A percentile compares a stretch with the other conserved stretches of the same genome.
These are phyloP conservation scores for Typhlichthys eigenmanni DNA, from an alignment of 2,797 vertebrate genomes.

Conservation along the genomic window DNA sequence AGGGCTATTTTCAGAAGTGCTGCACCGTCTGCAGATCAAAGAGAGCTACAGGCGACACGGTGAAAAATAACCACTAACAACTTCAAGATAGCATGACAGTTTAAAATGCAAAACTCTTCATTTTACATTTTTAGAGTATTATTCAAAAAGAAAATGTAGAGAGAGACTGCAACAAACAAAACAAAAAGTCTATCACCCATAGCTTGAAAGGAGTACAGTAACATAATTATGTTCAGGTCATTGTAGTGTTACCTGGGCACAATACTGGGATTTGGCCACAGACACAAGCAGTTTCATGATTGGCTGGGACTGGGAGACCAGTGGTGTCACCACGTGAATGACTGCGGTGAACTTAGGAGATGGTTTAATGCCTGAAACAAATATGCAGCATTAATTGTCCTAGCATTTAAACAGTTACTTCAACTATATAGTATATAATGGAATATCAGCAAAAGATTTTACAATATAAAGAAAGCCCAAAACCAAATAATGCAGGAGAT, in stretches of 20 bases:
- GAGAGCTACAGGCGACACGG: conserved; percentile 10
- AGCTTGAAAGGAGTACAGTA: no score
- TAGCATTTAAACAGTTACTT: no score
- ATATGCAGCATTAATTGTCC: not conserved
- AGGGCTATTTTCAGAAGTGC: conserved; percentile 46
- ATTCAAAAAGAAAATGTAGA: no score
- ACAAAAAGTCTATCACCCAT: no score
- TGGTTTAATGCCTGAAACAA: conserved; percentile 87
- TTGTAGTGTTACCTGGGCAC: conserved; percentile 86
- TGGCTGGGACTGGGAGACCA: conserved; percentile 97
- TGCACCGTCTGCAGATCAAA: conserved; percentile 15
- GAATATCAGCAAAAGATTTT: no score
- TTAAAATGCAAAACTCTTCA: not conserved
- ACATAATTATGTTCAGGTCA: not conserved
- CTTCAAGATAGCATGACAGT: not conserved
- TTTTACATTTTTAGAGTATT: not conserved
- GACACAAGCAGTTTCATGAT: conserved; percentile 95
- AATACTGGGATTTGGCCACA: conserved; percentile 97
- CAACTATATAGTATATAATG: no score
- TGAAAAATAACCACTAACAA: conserved; percentile 14
- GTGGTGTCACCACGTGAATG: conserved; percentile 93
- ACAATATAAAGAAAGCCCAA: no score
- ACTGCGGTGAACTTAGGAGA: conserved; percentile 93
- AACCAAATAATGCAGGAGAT: no score
- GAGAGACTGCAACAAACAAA: no score